A percentile compares a stretch with the other conserved stretches of the same genome.
phyloP scores from a whole-genome alignment of 2,113 vertebrate genomes.

The Morone saxatilis region DNA sequence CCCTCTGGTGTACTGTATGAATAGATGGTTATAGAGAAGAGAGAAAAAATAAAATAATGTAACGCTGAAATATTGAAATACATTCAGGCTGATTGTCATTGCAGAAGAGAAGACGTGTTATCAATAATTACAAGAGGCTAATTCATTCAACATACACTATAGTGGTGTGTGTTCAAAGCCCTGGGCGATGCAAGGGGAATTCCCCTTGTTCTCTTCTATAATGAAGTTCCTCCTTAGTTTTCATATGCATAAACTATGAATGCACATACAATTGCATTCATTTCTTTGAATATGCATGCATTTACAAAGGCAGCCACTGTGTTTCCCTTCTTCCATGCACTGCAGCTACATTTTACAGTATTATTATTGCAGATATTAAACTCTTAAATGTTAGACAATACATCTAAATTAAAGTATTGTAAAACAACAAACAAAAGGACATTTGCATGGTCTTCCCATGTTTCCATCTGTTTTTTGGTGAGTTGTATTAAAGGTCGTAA shows the following conservation, averaged over 20 bases:
- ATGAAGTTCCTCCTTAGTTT: conserved; percentile 36
- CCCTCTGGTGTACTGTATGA: conserved; percentile 17
- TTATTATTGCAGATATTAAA: conserved; percentile 19
- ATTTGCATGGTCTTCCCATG: background rate
- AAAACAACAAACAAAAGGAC: background rate
- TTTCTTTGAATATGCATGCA: conserved; percentile 28
- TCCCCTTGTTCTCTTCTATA: conserved; percentile 29
- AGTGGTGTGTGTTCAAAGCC: conserved; percentile 25
- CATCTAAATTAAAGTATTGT: conserved; percentile 12
- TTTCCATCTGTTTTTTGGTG: background rate
- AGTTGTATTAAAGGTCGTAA: background rate
- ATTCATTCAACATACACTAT: conserved; percentile 46
- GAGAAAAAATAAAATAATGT: conserved; percentile 20
- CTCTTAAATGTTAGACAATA: conserved; percentile 1
- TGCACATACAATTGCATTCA: conserved; percentile 19
- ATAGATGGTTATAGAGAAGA: background rate
- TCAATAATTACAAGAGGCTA: conserved; percentile 54
- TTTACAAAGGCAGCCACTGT: background rate
- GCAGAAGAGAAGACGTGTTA: conserved; percentile 25
- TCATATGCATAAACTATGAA: conserved; percentile 33
- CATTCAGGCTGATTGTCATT: conserved; percentile 46
- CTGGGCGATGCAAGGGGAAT: conserved; percentile 29
- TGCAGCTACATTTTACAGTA: background rate
- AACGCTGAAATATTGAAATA: conserved; percentile 52
- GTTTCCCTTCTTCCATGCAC: background rate